Percentiles rank a stretch among this genome's conserved stretches.
Conservation (phyloP, 2,113 vertebrate species). For the Rhizomys pruinosus region DNA sequence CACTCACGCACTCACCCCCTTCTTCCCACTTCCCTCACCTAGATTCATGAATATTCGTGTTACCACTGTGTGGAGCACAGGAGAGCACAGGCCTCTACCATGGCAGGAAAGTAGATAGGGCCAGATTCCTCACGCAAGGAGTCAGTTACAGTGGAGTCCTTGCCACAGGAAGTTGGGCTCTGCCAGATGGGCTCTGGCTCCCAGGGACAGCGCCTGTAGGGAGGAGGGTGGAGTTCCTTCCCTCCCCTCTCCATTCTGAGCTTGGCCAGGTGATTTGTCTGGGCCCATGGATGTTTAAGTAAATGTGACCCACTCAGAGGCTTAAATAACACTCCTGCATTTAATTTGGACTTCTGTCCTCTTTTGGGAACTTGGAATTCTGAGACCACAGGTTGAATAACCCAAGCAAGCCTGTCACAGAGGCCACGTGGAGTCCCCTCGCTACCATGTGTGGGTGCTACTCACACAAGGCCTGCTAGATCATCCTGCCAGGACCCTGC, state of each 20-base stretch:
- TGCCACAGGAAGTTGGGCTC: accelerated
- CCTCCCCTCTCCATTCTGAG: neutral
- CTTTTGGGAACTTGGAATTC: neutral
- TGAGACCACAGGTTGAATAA: neutral
- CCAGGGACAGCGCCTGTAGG: accelerated
- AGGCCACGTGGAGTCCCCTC: neutral
- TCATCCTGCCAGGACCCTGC: neutral
- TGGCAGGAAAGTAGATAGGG: neutral
- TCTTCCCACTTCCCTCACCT: neutral
- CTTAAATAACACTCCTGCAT: accelerated
- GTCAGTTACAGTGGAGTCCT: accelerated
- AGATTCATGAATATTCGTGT: neutral
- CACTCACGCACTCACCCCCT: no score
- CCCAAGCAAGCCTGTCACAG: neutral
- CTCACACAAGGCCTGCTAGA: accelerated
- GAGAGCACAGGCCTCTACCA: neutral
- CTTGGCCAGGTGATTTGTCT: neutral
- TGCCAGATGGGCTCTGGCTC: neutral
- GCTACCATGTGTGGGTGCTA: neutral
- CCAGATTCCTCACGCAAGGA: accelerated
- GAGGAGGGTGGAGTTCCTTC: neutral
- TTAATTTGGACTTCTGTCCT: neutral
- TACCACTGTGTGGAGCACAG: neutral
- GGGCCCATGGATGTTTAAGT: neutral
- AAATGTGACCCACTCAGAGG: neutral